Evolutionary conservation across 2,797 vertebrate species (phyloP).

Genomic region (Stomatorhinus walkeri): DNA sequence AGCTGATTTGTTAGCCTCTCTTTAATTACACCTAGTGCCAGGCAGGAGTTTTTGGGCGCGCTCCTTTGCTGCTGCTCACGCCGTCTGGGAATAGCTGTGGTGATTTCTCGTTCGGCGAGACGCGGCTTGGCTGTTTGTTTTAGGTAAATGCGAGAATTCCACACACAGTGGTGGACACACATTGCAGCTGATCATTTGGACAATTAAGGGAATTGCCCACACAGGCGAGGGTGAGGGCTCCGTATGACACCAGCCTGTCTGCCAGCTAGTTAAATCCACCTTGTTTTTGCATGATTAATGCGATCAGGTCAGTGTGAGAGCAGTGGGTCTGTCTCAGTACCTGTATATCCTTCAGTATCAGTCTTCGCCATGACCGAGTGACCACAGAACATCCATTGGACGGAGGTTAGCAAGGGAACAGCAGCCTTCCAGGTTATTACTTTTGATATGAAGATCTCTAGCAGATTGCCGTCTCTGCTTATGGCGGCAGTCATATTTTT

Average conservation of each 20-base stretch:
- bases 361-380: neutral
- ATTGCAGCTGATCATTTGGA: neutral
- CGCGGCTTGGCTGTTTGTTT: neutral
- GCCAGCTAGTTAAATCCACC: neutral
- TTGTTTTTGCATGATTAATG: neutral
- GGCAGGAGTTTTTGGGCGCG: neutral
- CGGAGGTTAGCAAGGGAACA: neutral
- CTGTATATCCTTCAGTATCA: neutral
- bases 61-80: constrained; percentile 2
- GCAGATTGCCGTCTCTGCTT: neutral
- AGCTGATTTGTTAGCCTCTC: neutral
- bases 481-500: neutral
- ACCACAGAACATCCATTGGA: neutral
- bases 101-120: neutral
- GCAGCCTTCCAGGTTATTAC: neutral
- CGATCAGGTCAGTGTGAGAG: neutral
- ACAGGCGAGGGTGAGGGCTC: neutral
- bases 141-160: neutral
- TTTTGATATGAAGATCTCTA: neutral
- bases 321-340: neutral
- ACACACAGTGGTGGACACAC: neutral
- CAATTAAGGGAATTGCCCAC: neutral
- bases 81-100: neutral
- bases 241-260: neutral
- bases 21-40: neutral